A percentile compares a stretch with the other conserved stretches of the same genome.
Conservation (phyloP, 2,797 vertebrate species). For the Nasua narica region DNA sequence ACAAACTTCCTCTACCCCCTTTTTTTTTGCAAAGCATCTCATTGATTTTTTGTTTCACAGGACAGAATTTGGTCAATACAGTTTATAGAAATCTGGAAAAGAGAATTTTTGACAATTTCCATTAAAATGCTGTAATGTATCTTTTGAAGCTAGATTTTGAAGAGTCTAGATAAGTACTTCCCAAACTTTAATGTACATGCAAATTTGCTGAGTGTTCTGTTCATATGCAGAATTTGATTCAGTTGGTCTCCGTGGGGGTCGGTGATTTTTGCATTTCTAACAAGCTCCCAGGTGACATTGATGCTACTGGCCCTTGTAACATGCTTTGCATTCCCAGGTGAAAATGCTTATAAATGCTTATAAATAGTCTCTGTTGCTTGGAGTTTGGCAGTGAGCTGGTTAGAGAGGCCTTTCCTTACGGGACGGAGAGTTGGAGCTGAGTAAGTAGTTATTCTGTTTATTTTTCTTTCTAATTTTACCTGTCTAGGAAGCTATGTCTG, state of each 20-base stretch:
- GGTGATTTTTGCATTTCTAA: constrained; percentile 30
- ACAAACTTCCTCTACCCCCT: neutral
- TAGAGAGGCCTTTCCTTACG: neutral
- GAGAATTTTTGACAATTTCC: neutral
- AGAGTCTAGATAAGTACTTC: neutral
- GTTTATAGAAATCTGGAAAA: neutral
- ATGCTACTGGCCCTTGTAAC: neutral
- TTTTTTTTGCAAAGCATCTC: neutral
- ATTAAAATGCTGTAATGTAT: neutral
- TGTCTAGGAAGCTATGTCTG: neutral
- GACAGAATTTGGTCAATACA: neutral
- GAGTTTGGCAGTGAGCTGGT: neutral
- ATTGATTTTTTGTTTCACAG: neutral
- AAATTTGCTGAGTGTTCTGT: neutral
- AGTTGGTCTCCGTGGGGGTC: neutral
- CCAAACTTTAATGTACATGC: neutral
- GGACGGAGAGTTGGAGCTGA: neutral
- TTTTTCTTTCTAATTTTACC: neutral
- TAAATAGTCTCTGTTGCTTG: neutral
- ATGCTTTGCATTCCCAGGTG: neutral
- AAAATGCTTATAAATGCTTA: neutral
- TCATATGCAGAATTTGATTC: constrained; percentile 26
- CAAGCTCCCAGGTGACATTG: neutral
- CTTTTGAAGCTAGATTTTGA: neutral
- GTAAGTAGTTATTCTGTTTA: constrained; percentile 10